Evolutionary conservation across 2,113 vertebrate species (phyloP).

Genomic region (Varanus komodoensis): DNA sequence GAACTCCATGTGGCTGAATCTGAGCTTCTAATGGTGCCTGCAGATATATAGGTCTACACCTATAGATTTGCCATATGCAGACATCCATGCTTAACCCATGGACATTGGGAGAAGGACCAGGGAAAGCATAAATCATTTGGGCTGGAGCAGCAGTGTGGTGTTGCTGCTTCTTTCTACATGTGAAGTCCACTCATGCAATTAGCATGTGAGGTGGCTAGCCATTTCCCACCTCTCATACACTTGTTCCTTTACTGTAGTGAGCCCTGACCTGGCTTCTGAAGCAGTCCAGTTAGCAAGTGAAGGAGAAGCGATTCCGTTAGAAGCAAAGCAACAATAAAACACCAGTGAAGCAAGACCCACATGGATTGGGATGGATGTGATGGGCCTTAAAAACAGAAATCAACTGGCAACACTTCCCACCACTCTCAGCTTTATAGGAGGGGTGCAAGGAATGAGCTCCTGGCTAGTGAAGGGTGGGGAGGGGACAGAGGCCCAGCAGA

Average conservation of each 20-base stretch:
- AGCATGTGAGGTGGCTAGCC: neutral
- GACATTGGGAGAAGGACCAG: no score
- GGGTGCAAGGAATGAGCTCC: no score
- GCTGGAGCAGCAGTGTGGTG: neutral
- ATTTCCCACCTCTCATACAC: no score
- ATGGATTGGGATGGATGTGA: neutral
- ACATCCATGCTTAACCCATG: neutral
- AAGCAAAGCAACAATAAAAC: neutral
- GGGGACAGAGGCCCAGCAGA: no score
- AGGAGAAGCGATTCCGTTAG: no score
- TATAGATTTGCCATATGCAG: neutral
- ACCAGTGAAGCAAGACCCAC: neutral
- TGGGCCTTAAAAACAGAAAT: no score
- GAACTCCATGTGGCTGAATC: no score
- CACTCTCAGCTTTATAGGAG: no score
- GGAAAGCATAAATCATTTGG: neutral
- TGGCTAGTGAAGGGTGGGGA: no score
- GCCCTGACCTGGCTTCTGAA: neutral
- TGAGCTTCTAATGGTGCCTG: neutral
- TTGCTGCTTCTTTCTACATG: neutral
- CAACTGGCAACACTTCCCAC: no score
- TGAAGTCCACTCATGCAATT: neutral
- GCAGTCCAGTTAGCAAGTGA: neutral
- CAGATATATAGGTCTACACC: neutral
- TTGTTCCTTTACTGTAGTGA: neutral